phyloP scores from a whole-genome alignment of 92 coral and sea anemone species.

The Porites lobata region DNA sequence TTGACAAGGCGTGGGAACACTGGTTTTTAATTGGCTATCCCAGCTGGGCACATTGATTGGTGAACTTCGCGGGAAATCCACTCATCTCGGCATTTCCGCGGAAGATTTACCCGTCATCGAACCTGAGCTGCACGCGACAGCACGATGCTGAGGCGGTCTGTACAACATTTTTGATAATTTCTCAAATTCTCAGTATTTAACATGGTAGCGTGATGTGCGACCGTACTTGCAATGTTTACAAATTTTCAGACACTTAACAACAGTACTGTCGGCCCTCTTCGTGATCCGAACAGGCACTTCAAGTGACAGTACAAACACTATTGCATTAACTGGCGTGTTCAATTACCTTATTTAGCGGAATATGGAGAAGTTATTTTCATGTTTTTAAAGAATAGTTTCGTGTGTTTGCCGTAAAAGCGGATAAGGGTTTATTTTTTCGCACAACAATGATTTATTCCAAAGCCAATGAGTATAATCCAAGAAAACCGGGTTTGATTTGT shows the following conservation, averaged over 20 bases:
- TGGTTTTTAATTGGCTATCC: slow-evolving; percentile 72
- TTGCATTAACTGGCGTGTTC: slow-evolving; percentile 40
- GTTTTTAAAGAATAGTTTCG: not conserved
- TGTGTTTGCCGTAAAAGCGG: slow-evolving; percentile 5
- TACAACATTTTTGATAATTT: not conserved
- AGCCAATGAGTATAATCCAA: slow-evolving; percentile 27
- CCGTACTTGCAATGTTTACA: slow-evolving; percentile 46
- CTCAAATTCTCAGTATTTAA: not conserved
- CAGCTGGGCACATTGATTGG: slow-evolving; percentile 9
- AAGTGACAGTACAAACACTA: slow-evolving; percentile 28
- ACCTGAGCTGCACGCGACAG: slow-evolving; percentile 21
- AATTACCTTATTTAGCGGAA: slow-evolving; percentile 21
- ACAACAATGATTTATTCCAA: slow-evolving; percentile 6
- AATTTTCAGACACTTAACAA: slow-evolving; percentile 32
- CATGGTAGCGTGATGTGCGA: slow-evolving; percentile 1
- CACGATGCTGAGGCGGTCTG: not conserved
- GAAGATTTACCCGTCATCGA: no score
- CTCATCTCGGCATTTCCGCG: slow-evolving; percentile 46
- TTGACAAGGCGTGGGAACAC: slow-evolving; percentile 95
- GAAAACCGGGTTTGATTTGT: slow-evolving; percentile 2
- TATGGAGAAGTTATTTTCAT: not conserved
- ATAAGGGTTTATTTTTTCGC: slow-evolving; percentile 2
- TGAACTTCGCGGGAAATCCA: slow-evolving; percentile 60
- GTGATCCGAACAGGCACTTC: slow-evolving; percentile 10
- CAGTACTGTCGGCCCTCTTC: slow-evolving; percentile 10